phyloP scores from a whole-genome alignment of 2,797 vertebrate species.

The Acanthiza pusilla region DNA sequence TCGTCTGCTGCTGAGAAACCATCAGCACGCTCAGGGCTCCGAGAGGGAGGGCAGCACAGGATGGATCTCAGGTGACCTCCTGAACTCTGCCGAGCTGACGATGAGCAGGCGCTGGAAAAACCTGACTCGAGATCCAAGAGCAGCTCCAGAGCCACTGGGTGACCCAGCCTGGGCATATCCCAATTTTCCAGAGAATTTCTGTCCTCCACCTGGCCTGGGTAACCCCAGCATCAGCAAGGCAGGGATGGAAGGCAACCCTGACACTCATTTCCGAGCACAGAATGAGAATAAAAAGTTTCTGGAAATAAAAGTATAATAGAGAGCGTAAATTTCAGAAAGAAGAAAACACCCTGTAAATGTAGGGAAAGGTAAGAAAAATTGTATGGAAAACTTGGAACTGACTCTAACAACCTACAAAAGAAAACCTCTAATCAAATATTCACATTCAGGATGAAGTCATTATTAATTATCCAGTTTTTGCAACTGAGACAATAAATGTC shows the following conservation, averaged over 20 bases:
- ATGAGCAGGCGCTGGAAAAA: neutral
- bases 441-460: neutral
- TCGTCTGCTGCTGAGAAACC: neutral
- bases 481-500: neutral
- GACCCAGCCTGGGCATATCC: neutral
- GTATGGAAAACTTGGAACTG: neutral
- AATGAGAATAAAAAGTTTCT: neutral
- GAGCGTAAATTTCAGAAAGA: neutral
- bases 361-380: neutral
- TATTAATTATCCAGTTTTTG: neutral
- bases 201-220: neutral
- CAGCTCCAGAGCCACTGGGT: neutral
- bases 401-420: neutral
- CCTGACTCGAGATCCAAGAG: neutral
- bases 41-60: neutral
- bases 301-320: neutral
- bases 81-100: neutral
- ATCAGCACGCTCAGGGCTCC: conserved; percentile 1
- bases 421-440: neutral
- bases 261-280: neutral
- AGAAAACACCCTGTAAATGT: neutral
- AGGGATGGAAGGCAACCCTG: neutral
- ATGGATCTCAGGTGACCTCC: neutral
- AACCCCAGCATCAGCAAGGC: neutral
- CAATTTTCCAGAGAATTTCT: neutral